Evolutionary conservation across 2,113 vertebrate genomes (phyloP).

Genomic region (Triplophysa siluroides): DNA sequence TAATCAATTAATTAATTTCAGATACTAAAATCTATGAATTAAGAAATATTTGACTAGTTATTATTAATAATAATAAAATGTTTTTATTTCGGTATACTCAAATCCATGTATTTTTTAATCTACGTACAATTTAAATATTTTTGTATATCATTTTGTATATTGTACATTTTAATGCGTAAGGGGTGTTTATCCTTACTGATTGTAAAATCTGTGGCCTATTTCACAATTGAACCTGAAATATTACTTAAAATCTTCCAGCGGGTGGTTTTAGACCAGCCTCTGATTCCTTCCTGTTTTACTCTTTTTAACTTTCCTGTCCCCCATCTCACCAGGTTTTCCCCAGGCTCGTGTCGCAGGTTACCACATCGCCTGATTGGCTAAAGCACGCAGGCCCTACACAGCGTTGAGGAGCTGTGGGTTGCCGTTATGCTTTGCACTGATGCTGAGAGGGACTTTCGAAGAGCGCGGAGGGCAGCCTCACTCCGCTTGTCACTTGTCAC

Average conservation of each 20-base stretch:
- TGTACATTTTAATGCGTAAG: too few species aligned
- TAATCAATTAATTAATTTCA: too few species aligned
- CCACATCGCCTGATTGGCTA: background rate
- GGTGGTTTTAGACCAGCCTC: too few species aligned
- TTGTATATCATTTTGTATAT: too few species aligned
- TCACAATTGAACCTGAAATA: background rate
- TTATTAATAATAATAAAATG: too few species aligned
- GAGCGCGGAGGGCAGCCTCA: conserved; percentile 25
- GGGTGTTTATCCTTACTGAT: too few species aligned
- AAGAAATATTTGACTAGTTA: too few species aligned
- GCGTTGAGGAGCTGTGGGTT: conserved; percentile 3
- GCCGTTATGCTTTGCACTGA: background rate
- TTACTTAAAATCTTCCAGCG: background rate
- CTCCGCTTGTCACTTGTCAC: conserved; percentile 47
- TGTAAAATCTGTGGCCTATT: too few species aligned
- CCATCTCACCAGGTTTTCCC: background rate
- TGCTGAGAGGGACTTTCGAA: conserved; percentile 5
- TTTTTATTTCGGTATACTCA: too few species aligned
- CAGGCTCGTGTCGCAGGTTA: background rate
- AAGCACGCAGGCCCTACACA: background rate
- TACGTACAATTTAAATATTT: too few species aligned
- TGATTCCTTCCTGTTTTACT: background rate
- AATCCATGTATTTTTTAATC: too few species aligned
- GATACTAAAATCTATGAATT: too few species aligned
- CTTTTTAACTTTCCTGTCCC: background rate